A percentile compares a stretch with the other conserved stretches of the same genome.
Conservation (phyloP, 35 echinoderm and acorn worm genomes). For the Ophioderma brevispina region DNA sequence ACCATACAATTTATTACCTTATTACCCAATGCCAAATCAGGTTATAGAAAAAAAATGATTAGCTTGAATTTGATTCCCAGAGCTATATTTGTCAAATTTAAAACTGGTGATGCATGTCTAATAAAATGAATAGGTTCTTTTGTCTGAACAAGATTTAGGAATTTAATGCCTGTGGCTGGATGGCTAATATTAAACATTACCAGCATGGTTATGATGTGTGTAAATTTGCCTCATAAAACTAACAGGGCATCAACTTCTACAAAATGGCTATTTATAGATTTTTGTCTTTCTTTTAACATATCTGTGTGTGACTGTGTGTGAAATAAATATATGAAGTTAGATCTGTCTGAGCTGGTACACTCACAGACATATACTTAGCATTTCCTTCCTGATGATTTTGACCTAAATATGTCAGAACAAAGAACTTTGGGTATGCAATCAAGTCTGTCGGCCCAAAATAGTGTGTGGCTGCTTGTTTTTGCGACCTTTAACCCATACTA, state of each 20-base stretch:
- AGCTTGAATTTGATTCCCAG: neutral
- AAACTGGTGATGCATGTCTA: neutral
- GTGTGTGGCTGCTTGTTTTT: neutral
- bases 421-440: neutral
- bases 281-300: neutral
- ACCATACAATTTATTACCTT: neutral
- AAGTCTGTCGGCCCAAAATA: neutral
- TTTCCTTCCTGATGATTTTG: neutral
- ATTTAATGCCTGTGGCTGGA: neutral
- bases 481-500: neutral
- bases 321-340: neutral
- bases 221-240: neutral
- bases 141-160: neutral
- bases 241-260: neutral
- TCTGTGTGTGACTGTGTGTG: neutral
- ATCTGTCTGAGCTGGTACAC: neutral
- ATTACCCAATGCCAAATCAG: neutral
- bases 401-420: neutral
- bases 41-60: neutral
- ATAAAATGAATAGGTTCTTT: neutral
- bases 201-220: neutral
- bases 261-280: neutral
- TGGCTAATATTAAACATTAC: neutral
- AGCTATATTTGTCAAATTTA: slow-evolving; percentile 1
- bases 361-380: neutral